Evolutionary conservation across 1,140 invertebrate species (phyloP).

Genomic region (Amyelois transitella): DNA sequence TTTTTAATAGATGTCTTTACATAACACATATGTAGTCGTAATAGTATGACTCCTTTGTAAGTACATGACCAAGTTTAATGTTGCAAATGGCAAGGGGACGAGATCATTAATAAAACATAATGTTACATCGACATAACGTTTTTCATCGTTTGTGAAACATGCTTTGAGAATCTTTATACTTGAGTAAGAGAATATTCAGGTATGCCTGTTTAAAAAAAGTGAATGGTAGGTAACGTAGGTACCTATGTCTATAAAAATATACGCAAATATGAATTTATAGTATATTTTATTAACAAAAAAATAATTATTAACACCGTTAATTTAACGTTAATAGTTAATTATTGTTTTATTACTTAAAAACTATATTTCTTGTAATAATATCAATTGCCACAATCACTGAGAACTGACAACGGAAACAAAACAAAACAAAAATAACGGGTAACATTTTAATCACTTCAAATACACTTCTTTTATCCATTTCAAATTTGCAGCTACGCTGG

Average conservation of each 20-base stretch:
- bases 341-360: too few relatives aligned
- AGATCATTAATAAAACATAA: background rate
- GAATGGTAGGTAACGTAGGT: too few relatives aligned
- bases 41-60: background rate
- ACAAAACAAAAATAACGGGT: background rate
- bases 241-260: too few relatives aligned
- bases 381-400: too few relatives aligned
- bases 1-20: background rate
- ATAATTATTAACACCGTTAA: too few relatives aligned
- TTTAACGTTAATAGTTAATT: too few relatives aligned
- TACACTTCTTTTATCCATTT: slow-evolving; percentile 15
- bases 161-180: too few relatives aligned
- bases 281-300: too few relatives aligned
- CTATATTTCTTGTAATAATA: too few relatives aligned
- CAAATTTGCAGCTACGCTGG: slow-evolving; percentile 10
- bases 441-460: background rate
- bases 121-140: background rate
- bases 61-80: background rate
- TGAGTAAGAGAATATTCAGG: too few relatives aligned
- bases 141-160: background rate
- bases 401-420: background rate
- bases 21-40: background rate
- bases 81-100: background rate
- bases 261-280: too few relatives aligned
- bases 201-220: too few relatives aligned